These are phyloP conservation scores for Rhynchomys soricoides DNA, from an alignment of 2,113 vertebrate genomes.

Conservation along the genomic window DNA sequence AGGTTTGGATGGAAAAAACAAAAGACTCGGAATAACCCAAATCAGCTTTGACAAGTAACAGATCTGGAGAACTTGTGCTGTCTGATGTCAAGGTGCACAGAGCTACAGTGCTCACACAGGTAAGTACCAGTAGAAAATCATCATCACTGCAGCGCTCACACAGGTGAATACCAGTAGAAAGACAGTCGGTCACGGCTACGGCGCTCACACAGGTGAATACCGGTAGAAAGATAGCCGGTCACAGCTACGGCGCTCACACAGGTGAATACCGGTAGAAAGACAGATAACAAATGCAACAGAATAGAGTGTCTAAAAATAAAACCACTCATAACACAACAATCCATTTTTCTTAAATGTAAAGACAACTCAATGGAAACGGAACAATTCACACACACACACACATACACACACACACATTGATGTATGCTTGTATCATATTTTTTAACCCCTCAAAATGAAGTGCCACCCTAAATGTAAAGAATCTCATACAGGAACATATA, in stretches of 20 bases:
- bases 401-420: constrained; percentile 10
- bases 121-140: neutral
- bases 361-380: neutral
- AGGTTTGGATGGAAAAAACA: neutral
- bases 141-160: neutral
- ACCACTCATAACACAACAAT: neutral
- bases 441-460: neutral
- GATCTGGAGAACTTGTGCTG: neutral
- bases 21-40: neutral
- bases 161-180: neutral
- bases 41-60: neutral
- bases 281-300: neutral
- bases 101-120: neutral
- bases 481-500: neutral
- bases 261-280: neutral
- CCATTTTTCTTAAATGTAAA: neutral
- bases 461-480: neutral
- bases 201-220: neutral
- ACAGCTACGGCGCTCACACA: too few relatives aligned
- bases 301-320: neutral
- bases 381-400: neutral
- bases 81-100: neutral
- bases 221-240: neutral
- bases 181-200: neutral
- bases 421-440: neutral